phyloP scores from a whole-genome alignment of 2,113 vertebrate species.

The Corythornis madagascariensis region DNA sequence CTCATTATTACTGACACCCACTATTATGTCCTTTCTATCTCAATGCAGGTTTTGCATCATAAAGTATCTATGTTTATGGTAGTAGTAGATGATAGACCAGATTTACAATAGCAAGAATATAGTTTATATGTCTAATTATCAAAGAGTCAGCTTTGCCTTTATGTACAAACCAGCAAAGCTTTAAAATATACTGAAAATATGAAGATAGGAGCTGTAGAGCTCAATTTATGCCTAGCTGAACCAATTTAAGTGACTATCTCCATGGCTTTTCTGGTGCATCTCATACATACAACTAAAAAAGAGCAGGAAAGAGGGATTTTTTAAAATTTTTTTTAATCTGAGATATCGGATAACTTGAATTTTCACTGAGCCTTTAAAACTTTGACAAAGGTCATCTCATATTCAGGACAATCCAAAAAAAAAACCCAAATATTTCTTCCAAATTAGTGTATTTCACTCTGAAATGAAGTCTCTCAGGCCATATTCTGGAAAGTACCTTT shows the following conservation, averaged over 20 bases:
- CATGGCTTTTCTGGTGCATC: neutral
- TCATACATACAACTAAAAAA: neutral
- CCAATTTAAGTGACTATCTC: neutral
- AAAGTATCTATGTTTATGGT: neutral
- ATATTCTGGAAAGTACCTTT: neutral
- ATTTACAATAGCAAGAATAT: neutral
- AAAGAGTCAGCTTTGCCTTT: neutral
- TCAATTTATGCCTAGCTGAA: neutral
- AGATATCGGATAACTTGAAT: neutral
- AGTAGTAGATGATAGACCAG: neutral
- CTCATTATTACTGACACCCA: neutral
- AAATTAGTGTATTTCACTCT: neutral
- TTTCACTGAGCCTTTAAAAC: neutral
- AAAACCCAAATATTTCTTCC: neutral
- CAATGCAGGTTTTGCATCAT: neutral
- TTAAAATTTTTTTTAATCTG: neutral
- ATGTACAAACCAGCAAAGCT: neutral
- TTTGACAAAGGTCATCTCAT: neutral
- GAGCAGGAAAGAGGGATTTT: neutral
- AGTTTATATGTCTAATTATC: neutral
- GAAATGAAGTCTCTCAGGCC: neutral
- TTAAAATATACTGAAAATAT: neutral
- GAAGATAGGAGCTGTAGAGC: neutral
- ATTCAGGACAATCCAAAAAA: neutral
- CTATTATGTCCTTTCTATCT: neutral